Percentiles rank a stretch among this genome's conserved stretches.
phyloP scores from a whole-genome alignment of 2,888 invertebrate species.

The Trachelus troglodyta region DNA sequence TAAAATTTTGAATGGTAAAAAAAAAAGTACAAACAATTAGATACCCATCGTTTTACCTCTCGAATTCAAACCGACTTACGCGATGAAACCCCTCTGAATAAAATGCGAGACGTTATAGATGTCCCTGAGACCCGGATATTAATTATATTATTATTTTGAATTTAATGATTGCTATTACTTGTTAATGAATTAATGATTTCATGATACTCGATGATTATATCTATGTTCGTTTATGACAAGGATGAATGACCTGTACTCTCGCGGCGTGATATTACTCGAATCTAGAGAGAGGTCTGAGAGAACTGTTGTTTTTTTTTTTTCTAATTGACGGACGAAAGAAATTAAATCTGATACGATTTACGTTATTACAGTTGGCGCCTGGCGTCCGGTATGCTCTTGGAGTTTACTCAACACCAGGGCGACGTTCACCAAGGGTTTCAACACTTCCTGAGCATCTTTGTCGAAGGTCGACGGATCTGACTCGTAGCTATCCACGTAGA shows the following conservation, averaged over 20 bases:
- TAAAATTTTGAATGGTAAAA: neutral
- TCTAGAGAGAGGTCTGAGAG: neutral
- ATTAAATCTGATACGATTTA: conserved; percentile 64
- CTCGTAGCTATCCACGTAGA: conserved; percentile 97
- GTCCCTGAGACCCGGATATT: neutral
- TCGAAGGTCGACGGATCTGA: conserved; percentile 66
- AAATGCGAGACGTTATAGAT: neutral
- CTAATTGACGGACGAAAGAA: neutral
- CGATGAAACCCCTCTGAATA: neutral
- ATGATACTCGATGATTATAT: neutral
- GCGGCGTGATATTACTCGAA: neutral
- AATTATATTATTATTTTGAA: neutral
- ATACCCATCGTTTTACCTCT: neutral
- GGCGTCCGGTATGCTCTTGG: conserved; percentile 86
- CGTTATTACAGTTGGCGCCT: conserved; percentile 96
- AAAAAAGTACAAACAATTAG: neutral
- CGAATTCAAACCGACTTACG: neutral
- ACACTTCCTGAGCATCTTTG: conserved; percentile 70
- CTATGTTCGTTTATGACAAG: neutral
- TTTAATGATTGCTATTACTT: neutral
- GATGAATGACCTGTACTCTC: neutral
- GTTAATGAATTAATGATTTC: neutral
- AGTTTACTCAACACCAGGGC: conserved; percentile 88
- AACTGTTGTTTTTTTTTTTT: neutral
- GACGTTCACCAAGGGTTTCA: conserved; percentile 89